phyloP scores from a whole-genome alignment of 1,140 invertebrate genomes.

The Polypedilum pembai region DNA sequence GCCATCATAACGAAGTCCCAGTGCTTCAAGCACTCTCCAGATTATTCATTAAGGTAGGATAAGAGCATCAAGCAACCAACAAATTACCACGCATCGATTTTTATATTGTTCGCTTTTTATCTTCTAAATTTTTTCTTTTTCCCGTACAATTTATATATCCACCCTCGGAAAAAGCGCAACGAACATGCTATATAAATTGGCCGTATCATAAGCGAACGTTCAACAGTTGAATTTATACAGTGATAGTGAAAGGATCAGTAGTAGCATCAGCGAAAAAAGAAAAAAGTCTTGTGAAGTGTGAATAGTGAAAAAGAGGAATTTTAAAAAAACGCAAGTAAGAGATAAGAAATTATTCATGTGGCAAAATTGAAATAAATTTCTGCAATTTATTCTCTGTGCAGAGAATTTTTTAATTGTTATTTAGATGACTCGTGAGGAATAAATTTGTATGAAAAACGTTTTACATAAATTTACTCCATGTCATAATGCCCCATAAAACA shows the following conservation, averaged over 20 bases:
- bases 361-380: too few species aligned
- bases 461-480: neutral
- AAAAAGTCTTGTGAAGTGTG: neutral
- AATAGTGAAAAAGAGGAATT: neutral
- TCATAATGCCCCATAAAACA: neutral
- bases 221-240: slow-evolving; percentile 9
- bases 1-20: too few species aligned
- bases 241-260: slow-evolving; percentile 22
- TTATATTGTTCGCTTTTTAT: neutral
- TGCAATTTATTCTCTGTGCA: neutral
- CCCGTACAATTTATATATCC: neutral
- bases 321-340: neutral
- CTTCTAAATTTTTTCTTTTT: neutral
- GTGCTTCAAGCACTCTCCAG: too few species aligned
- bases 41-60: neutral
- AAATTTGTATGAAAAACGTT: neutral
- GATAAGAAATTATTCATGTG: neutral
- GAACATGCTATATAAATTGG: slow-evolving; percentile 5
- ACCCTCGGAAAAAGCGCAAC: slow-evolving; percentile 15
- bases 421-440: neutral
- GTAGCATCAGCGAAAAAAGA: neutral
- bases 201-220: slow-evolving; percentile 15
- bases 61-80: neutral
- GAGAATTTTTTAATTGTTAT: neutral
- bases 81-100: slow-evolving; percentile 4